Evolutionary conservation across 2,888 invertebrate genomes (phyloP).

Genomic region (Lissonota sp.): DNA sequence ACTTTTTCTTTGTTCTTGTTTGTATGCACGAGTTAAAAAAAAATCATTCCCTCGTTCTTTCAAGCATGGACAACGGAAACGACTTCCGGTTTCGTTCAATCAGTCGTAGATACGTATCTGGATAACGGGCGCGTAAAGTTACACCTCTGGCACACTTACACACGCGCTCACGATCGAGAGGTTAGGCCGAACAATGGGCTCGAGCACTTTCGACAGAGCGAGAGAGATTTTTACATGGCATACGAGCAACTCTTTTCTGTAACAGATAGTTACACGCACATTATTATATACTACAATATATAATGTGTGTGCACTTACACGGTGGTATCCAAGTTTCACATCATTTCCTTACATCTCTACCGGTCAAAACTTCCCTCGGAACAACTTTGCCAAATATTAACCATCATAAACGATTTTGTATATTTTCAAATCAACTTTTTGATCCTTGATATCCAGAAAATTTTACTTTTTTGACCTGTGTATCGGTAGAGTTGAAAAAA

Average conservation of each 20-base stretch:
- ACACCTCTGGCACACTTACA: conserved; percentile 50
- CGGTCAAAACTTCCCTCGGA: too few species aligned
- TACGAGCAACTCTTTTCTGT: conserved; percentile 36
- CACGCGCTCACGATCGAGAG: conserved; percentile 15
- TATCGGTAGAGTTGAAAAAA: too few species aligned
- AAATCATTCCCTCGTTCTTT: conserved; percentile 21
- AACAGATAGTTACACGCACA: conserved; percentile 1
- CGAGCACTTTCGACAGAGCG: conserved; percentile 16
- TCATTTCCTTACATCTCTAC: not conserved
- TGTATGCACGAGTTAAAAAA: not conserved
- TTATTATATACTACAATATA: not conserved
- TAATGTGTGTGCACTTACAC: not conserved
- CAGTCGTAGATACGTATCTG: conserved; percentile 26
- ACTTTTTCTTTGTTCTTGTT: too few species aligned
- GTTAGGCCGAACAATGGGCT: conserved; percentile 25
- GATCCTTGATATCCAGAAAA: too few species aligned
- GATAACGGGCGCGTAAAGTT: conserved; percentile 50
- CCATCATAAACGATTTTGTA: too few species aligned
- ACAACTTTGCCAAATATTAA: too few species aligned
- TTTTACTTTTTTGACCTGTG: too few species aligned
- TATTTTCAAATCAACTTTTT: too few species aligned
- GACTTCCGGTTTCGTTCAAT: conserved; percentile 55
- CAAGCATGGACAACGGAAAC: not conserved
- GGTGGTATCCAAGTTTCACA: conserved; percentile 42
- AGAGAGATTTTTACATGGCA: conserved; percentile 2